Percentiles rank a stretch among this genome's conserved stretches.
Evolutionary conservation across 1,140 invertebrate species (phyloP).

Genomic region (Drosophila chauvacae): DNA sequence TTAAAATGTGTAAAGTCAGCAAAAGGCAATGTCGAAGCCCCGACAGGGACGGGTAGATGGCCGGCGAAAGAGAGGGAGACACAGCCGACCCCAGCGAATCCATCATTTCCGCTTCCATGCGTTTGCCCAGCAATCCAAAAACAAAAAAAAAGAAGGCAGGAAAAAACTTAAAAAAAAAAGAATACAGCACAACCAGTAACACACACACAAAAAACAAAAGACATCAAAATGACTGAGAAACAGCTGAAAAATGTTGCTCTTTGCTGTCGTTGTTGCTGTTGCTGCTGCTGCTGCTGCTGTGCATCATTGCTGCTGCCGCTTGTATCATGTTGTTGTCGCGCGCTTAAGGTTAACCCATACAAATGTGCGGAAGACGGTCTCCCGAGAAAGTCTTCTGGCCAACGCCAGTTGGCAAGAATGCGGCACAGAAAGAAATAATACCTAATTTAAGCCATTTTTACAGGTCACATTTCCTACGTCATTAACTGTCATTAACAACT

Average conservation of each 20-base stretch:
- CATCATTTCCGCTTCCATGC: conserved; percentile 84
- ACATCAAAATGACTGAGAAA: conserved; percentile 68
- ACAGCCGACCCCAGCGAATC: conserved; percentile 71
- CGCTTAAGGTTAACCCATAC: conserved; percentile 43
- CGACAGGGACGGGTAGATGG: conserved; percentile 33
- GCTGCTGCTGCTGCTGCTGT: conserved; percentile 39
- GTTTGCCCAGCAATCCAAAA: conserved; percentile 68
- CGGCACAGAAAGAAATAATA: conserved; percentile 34
- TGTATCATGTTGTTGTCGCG: conserved; percentile 48
- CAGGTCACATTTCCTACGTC: conserved; percentile 23
- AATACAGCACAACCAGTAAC: conserved; percentile 40
- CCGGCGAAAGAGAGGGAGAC: conserved; percentile 28
- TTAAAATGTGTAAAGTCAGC: conserved; percentile 83
- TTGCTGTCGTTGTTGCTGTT: conserved; percentile 44
- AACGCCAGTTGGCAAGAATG: conserved; percentile 28
- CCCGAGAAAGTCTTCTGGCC: conserved; percentile 26
- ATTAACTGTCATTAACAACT: conserved; percentile 19
- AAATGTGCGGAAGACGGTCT: conserved; percentile 24
- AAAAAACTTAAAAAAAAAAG: conserved; percentile 31
- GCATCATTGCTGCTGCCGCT: conserved; percentile 29
- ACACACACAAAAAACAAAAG: conserved; percentile 31
- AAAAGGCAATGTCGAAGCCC: conserved; percentile 39
- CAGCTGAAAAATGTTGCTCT: conserved; percentile 77
- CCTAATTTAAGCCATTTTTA: conserved; percentile 18
- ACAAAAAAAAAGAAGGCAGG: conserved; percentile 25